These are phyloP conservation scores for Smittia sp. DNA, from an alignment of 2,888 invertebrate species.

Conservation along the genomic window DNA sequence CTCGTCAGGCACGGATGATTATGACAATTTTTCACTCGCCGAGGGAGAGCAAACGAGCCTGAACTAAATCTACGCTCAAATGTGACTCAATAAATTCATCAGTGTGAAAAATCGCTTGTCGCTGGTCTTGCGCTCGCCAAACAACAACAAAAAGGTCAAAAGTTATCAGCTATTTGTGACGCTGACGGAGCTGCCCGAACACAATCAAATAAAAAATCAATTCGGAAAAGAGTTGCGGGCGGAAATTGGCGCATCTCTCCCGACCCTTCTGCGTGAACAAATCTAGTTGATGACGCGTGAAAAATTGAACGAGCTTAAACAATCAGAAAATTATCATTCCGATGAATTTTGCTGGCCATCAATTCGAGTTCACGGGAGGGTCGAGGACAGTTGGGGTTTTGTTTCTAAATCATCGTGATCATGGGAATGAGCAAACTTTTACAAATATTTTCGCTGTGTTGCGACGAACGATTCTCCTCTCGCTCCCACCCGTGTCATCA, in stretches of 20 bases:
- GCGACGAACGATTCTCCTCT: neutral
- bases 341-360: neutral
- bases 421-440: neutral
- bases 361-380: neutral
- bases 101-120: neutral
- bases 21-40: constrained; percentile 13
- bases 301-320: neutral
- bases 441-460: neutral
- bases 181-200: neutral
- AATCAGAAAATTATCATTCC: constrained; percentile 12
- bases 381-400: neutral
- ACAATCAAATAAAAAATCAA: neutral
- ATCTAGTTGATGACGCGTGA: constrained; percentile 24
- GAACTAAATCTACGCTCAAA: constrained; percentile 49
- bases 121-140: neutral
- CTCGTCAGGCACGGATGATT: constrained; percentile 9
- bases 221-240: neutral
- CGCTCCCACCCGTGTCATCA: neutral
- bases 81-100: constrained; percentile 48
- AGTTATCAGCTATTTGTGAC: neutral
- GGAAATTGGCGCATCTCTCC: neutral
- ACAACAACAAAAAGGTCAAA: constrained; percentile 9
- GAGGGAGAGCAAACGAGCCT: neutral
- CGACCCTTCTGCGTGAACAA: constrained; percentile 10
- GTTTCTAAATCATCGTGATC: neutral